phyloP scores from a whole-genome alignment of 2,797 vertebrate genomes.

The Premnoplex brunnescens region DNA sequence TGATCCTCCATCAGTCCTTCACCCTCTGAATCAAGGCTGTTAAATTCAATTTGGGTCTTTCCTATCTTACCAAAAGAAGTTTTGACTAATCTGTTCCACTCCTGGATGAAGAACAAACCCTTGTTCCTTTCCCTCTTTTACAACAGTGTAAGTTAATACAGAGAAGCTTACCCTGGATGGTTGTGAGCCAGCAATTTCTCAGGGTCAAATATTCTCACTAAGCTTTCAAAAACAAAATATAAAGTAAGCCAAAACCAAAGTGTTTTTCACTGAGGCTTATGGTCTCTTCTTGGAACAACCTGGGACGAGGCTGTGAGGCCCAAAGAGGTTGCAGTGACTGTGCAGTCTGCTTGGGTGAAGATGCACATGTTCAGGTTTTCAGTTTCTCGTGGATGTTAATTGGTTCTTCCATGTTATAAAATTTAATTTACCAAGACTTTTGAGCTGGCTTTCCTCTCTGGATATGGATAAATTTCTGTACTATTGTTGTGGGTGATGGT shows the following conservation, averaged over 20 bases:
- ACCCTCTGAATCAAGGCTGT: not conserved
- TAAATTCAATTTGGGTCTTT: not conserved
- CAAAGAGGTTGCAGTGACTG: not conserved
- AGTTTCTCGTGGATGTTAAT: not conserved
- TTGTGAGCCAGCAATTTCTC: not conserved
- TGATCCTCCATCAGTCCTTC: not conserved
- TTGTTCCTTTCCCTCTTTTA: not conserved
- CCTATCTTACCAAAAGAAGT: not conserved
- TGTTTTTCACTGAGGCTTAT: not conserved
- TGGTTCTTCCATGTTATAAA: not conserved
- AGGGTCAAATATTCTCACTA: not conserved
- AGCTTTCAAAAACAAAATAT: not conserved
- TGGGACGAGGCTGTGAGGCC: not conserved
- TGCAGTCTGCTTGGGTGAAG: not conserved
- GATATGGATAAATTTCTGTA: not conserved
- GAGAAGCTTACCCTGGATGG: not conserved
- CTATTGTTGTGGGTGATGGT: not conserved
- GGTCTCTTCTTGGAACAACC: not conserved
- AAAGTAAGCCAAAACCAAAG: not conserved
- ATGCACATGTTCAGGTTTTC: not conserved
- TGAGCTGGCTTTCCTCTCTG: not conserved
- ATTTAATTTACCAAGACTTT: not conserved
- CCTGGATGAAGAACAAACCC: not conserved
- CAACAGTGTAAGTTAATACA: not conserved
- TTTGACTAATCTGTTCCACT: not conserved